A percentile compares a stretch with the other conserved stretches of the same genome.
Conservation (phyloP, 2,797 vertebrate species). For the Lateolabrax maculatus region DNA sequence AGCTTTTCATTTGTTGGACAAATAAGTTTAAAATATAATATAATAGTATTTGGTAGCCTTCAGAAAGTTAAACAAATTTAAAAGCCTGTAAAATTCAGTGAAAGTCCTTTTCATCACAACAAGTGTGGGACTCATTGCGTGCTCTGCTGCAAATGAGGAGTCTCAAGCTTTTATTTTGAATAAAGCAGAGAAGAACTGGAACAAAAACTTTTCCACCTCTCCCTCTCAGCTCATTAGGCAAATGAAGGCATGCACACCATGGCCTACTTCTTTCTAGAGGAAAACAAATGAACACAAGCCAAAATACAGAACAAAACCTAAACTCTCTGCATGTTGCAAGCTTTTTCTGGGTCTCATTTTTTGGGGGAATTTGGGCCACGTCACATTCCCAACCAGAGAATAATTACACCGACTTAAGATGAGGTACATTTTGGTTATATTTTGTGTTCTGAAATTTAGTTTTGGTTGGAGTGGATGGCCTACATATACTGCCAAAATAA, state of each 20-base stretch:
- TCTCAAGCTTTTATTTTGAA: constrained; percentile 16
- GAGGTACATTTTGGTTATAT: neutral
- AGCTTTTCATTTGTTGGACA: neutral
- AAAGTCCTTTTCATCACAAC: neutral
- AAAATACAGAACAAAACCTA: neutral
- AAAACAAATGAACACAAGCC: constrained; percentile 26
- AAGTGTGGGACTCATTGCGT: neutral
- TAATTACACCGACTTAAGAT: neutral
- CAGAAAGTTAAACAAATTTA: neutral
- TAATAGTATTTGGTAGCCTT: neutral
- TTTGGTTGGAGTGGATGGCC: neutral
- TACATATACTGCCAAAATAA: neutral
- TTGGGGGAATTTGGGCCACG: neutral
- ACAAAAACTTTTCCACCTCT: constrained; percentile 9
- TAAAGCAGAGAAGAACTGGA: neutral
- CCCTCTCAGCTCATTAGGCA: constrained; percentile 11
- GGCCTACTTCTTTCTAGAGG: constrained; percentile 17
- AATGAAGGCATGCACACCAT: constrained; percentile 13
- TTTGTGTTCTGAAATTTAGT: neutral
- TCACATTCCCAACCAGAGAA: neutral
- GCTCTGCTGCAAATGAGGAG: too few species aligned
- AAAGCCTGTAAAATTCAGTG: neutral
- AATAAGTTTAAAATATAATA: neutral
- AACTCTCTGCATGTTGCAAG: neutral
- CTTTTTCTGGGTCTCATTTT: neutral